phyloP scores from a whole-genome alignment of 2,888 invertebrate species.

The Leptopilina myrica region DNA sequence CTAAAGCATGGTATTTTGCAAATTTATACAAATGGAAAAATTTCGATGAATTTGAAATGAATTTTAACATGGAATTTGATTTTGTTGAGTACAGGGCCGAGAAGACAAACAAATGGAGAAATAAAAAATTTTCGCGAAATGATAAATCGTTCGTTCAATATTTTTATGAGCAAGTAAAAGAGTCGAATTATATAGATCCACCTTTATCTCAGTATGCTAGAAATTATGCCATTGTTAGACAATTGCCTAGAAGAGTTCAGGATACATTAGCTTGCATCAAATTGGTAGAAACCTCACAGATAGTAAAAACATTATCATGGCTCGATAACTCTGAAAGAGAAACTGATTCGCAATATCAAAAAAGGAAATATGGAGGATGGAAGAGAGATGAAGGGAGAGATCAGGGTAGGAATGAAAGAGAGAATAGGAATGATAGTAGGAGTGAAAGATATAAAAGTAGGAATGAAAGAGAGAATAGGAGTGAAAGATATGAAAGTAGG shows the following conservation, averaged over 20 bases:
- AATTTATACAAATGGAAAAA: not conserved
- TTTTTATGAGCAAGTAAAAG: too few species aligned
- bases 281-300: not conserved
- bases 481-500: too few species aligned
- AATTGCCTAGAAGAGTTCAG: not conserved
- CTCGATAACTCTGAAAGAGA: too few species aligned
- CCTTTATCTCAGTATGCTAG: not conserved
- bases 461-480: not conserved
- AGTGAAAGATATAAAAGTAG: not conserved
- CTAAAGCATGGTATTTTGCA: not conserved
- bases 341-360: too few species aligned
- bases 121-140: not conserved
- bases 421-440: not conserved
- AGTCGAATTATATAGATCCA: not conserved
- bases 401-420: not conserved
- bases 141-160: not conserved
- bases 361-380: not conserved
- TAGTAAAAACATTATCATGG: too few species aligned
- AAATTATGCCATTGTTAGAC: too few species aligned
- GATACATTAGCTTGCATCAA: not conserved
- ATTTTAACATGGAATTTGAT: not conserved
- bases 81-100: too few species aligned
- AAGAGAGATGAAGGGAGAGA: not conserved
- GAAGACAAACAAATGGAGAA: too few species aligned
- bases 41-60: too few species aligned